Base-by-base conservation (phyloP, 2,797 vertebrate genomes). In the Macrochelys suwanniensis region DNA sequence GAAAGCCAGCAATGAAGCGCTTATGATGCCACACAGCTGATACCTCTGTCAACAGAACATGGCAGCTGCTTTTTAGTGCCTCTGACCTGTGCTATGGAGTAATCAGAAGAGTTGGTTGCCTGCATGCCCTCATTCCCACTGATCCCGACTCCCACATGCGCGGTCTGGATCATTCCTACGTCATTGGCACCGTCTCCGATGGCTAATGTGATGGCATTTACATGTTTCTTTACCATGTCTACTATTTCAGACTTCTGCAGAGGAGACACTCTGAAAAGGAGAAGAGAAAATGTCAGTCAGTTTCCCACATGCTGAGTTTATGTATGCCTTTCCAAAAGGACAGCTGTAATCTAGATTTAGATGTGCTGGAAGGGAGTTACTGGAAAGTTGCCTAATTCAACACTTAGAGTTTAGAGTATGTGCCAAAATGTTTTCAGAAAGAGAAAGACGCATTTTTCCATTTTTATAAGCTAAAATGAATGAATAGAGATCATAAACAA, bases 161-260 rank as follows among this genome's bases (percentile, higher is more conserved):
- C 99, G 0, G 99, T 99, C 98, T 99, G 99, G 97, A 99, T 99
- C 99, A 99, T 99, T 86, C 99, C 99, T n/a, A 99, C 99, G 0
- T 99, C 99, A 2, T 99, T 99, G 81, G 99, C 99, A 16, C 99
- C 99, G 0, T 99, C 99, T n/a, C 99, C 99, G 19, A 99, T 99
- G 47, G 99, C 99, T 91, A 99, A 98, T 2, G 99, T 99, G 98
- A 99, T 99, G 97, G 99, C 99, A 96, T 99, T 99, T 92, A 99
- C 99, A 2, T 99, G 99, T 94, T 99, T 99, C 98, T 99, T 99
- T 96, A 99, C 99, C 98, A 99, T 99, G 53, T 99, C 99, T 97
- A 99, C 99, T 8, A 99, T 99, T 98, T 99, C 99, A 1, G 99
- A 99, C 98, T 99, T 99, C 98, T 99, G 99, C 88, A 99, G 98